A percentile compares a stretch with the other conserved stretches of the same genome.
Conservation (phyloP, 1,140 invertebrate genomes). For the Drosophila biarmipes region DNA sequence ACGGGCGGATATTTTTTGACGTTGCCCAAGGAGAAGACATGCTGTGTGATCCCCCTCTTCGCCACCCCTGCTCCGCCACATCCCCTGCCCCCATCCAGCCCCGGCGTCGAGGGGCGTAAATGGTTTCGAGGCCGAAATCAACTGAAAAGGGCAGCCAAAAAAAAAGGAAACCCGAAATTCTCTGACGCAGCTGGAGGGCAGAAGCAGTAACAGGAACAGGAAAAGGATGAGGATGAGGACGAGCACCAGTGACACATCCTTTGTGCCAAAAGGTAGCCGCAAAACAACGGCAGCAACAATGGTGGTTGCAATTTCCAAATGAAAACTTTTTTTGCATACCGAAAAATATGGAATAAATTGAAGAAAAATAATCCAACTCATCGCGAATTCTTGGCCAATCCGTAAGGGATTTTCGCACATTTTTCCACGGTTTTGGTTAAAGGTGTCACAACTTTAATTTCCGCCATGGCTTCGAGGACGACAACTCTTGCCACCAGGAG, state of each 20-base stretch:
- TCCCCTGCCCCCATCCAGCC: conserved; percentile 16
- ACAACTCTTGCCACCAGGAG: conserved; percentile 18
- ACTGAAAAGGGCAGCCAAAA: conserved; percentile 50
- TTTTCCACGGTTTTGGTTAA: conserved; percentile 57
- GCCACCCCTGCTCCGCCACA: neutral
- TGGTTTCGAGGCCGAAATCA: conserved; percentile 69
- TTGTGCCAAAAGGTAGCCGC: conserved; percentile 73
- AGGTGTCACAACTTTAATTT: conserved; percentile 82
- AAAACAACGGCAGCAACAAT: conserved; percentile 47
- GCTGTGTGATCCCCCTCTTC: conserved; percentile 47
- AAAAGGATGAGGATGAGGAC: conserved; percentile 38
- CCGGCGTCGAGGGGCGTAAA: conserved; percentile 65
- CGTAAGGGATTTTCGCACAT: conserved; percentile 30
- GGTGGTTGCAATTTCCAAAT: conserved; percentile 75
- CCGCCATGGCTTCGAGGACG: conserved; percentile 60
- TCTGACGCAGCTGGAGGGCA: conserved; percentile 76
- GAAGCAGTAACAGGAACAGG: conserved; percentile 49
- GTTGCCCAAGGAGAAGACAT: conserved; percentile 67
- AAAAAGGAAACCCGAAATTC: conserved; percentile 22
- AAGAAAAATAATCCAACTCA: conserved; percentile 58
- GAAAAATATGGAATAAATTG: conserved; percentile 62
- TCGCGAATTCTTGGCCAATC: conserved; percentile 35
- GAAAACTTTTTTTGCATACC: conserved; percentile 40
- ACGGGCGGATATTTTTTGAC: conserved; percentile 78
- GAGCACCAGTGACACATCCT: conserved; percentile 62